phyloP scores from a whole-genome alignment of 2,888 invertebrate genomes.

The Ametastegia equiseti region DNA sequence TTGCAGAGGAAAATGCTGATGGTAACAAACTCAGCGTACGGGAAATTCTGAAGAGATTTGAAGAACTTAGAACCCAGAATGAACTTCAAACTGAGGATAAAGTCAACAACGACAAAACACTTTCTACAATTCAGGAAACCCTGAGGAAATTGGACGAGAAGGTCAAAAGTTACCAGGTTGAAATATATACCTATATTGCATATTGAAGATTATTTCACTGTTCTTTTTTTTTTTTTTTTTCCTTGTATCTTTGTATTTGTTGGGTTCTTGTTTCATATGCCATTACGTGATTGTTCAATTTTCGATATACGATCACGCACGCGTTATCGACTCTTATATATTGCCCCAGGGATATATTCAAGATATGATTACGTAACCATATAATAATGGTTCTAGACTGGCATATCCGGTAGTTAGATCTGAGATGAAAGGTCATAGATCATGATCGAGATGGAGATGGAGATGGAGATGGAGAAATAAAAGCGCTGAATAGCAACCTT shows the following conservation, averaged over 20 bases:
- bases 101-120: conserved; percentile 68
- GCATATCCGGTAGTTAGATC: conserved; percentile 36
- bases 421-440: conserved; percentile 35
- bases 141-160: conserved; percentile 76
- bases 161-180: conserved; percentile 73
- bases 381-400: background rate
- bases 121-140: conserved; percentile 74
- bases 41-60: conserved; percentile 89
- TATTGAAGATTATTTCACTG: background rate
- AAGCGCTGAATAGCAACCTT: conserved; percentile 11
- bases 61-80: conserved; percentile 79
- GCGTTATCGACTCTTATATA: background rate
- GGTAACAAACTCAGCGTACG: conserved; percentile 88
- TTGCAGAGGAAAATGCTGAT: conserved; percentile 86
- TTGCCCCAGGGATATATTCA: background rate
- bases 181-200: conserved; percentile 26
- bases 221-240: background rate
- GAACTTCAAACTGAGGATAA: conserved; percentile 66
- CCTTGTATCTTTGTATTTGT: too few species aligned
- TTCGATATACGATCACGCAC: background rate
- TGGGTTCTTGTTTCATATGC: too few species aligned
- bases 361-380: conserved; percentile 22
- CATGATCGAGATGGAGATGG: background rate
- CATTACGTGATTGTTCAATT: too few species aligned
- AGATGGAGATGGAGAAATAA: background rate